Conservation (phyloP, 1,140 invertebrate genomes). For the Ptiloglossa arizonensis region DNA sequence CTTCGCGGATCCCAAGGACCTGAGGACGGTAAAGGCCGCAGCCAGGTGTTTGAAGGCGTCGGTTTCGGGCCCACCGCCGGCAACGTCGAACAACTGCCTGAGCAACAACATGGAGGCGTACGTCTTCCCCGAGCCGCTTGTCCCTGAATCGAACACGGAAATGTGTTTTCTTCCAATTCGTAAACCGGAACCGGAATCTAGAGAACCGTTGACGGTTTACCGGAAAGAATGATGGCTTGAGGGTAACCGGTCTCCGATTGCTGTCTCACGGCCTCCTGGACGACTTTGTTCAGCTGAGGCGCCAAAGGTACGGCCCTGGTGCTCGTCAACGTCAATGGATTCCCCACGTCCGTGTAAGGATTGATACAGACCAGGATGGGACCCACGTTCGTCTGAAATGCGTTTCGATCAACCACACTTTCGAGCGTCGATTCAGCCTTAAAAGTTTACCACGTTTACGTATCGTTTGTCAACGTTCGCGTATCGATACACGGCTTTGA, state of each 20-base stretch:
- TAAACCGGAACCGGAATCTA: neutral
- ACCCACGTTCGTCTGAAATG: conserved; percentile 93
- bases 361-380: conserved; percentile 95
- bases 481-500: too few relatives aligned
- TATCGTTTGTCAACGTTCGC: too few relatives aligned
- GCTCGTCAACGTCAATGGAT: conserved; percentile 93
- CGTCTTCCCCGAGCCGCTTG: conserved; percentile 97
- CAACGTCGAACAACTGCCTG: conserved; percentile 94
- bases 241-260: conserved; percentile 97
- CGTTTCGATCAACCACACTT: conserved; percentile 20
- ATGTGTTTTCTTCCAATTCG: neutral
- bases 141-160: conserved; percentile 83
- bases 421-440: neutral
- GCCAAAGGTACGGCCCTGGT: conserved; percentile 87
- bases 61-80: conserved; percentile 95
- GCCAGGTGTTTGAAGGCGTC: conserved; percentile 98
- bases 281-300: conserved; percentile 91
- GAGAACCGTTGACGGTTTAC: conserved; percentile 78
- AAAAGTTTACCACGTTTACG: too few relatives aligned
- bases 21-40: conserved; percentile 95
- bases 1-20: conserved; percentile 94
- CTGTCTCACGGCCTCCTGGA: conserved; percentile 95
- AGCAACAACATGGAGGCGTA: conserved; percentile 95
- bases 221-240: conserved; percentile 95
- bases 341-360: conserved; percentile 92